Evolutionary conservation across 2,797 vertebrate genomes (phyloP).

Genomic region (Myotis pilosus): DNA sequence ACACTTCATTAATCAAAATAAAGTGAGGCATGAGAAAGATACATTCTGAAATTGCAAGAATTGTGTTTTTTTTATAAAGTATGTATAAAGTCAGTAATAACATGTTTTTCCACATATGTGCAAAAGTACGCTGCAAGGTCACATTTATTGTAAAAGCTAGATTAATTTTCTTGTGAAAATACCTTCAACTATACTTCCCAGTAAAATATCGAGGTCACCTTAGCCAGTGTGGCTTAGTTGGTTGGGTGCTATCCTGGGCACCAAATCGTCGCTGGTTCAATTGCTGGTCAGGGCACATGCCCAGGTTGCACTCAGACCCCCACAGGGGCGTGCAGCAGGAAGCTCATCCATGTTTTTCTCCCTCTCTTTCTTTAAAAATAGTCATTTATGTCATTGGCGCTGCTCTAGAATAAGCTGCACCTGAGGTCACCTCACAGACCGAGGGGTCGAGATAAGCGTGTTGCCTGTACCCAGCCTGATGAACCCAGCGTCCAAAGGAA

Average conservation of each 20-base stretch:
- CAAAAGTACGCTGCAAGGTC: slow-evolving; percentile 32
- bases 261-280: background rate
- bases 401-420: background rate
- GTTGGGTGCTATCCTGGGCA: background rate
- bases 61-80: background rate
- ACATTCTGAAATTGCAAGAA: slow-evolving; percentile 44
- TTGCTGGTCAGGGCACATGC: background rate
- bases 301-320: background rate
- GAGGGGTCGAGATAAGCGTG: background rate
- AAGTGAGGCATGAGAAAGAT: slow-evolving; percentile 43
- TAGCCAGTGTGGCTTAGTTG: background rate
- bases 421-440: background rate
- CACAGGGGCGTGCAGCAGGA: background rate
- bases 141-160: slow-evolving; percentile 13
- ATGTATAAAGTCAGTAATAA: slow-evolving; percentile 6
- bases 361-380: background rate
- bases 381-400: too few species aligned
- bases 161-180: slow-evolving; percentile 39
- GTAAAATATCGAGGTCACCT: background rate
- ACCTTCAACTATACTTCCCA: background rate
- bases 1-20: background rate
- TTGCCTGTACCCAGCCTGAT: background rate
- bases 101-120: slow-evolving; percentile 40
- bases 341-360: background rate
- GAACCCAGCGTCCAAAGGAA: background rate